Percentiles rank a stretch among this genome's conserved stretches.
Conservation (phyloP, 2,797 vertebrate species). For the Syndactyla subalaris region DNA sequence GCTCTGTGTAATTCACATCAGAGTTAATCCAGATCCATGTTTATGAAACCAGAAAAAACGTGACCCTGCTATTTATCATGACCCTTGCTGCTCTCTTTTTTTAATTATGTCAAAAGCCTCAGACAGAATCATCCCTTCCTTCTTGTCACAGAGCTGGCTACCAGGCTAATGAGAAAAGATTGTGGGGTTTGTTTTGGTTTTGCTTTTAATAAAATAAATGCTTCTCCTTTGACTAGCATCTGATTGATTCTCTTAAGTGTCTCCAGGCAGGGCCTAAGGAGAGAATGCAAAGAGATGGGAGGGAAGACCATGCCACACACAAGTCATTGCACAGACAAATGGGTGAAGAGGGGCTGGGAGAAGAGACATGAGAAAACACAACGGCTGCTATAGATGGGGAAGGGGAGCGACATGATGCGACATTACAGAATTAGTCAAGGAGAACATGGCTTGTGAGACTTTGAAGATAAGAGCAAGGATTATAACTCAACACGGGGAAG, state of each 20-base stretch:
- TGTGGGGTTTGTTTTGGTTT: neutral
- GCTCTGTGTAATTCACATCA: constrained; percentile 42
- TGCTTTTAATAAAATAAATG: neutral
- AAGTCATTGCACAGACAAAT: neutral
- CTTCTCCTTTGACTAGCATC: constrained; percentile 6
- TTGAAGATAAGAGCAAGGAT: neutral
- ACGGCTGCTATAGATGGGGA: neutral
- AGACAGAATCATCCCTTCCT: neutral
- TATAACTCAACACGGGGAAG: neutral
- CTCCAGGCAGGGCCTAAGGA: neutral
- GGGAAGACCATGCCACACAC: neutral
- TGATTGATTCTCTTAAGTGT: neutral
- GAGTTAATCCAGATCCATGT: constrained; percentile 38
- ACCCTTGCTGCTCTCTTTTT: neutral
- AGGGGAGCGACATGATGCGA: accelerated
- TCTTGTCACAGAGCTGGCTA: neutral
- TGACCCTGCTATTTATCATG: constrained; percentile 12
- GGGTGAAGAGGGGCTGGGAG: neutral
- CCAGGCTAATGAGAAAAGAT: neutral
- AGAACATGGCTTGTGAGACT: neutral
- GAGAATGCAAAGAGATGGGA: neutral
- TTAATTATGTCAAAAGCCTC: constrained; percentile 22
- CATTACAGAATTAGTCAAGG: neutral
- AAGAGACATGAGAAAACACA: neutral
- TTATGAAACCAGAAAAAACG: constrained; percentile 25